Base-by-base conservation (phyloP, 1,140 invertebrate species). In the Magallana ariakensis region DNA sequence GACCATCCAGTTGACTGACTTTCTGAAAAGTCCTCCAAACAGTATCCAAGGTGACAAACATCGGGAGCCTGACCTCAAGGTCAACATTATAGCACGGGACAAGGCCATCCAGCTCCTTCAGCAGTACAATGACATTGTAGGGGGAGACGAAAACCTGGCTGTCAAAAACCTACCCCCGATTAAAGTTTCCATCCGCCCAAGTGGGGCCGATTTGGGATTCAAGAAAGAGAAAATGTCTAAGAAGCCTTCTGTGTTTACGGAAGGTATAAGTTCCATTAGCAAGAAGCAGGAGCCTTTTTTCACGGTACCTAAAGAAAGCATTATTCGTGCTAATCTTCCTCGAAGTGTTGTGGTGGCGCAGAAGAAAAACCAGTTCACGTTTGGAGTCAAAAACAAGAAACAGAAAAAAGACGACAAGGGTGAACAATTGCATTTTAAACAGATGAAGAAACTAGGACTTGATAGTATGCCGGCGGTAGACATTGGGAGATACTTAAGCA, bases 221-320 rank as follows among this genome's bases (percentile, higher is more conserved):
- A 46, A 82, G 46, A 83, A 84, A 54, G 70, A 62, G 62, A 84
- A 54, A 54, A 83, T n/a, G 84, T 57, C 55, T 66, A 60, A 53
- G 84, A 86, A 83, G 62, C 46, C 60, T n/a, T 85, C 84, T 2
- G 85, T 88, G 33, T 88, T 88, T 75, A 88, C 87, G 0, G 87
- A 88, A 57, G 87, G 87, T n/a, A 86, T 88, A 46, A 88, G 87
- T 62, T 88, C 87, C 15, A 80, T 88, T 8, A 88, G 87, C 70
- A 88, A 85, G 16, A 58, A 26, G 0, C 82, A 62, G 13, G 81
- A 86, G 8, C 87, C 87, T 4, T 88, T 85, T n/a, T 88, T 88
- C 62, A 13, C 85, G 15, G 66, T 88, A 60, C 83, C 87, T 6
- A 88, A 86, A 62, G 87, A 86, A 26, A 86, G 60, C 55, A 85